Percentiles rank a stretch among this genome's conserved stretches.
Evolutionary conservation across 2,888 invertebrate genomes (phyloP).

Genomic region (Eupithecia subfuscata): DNA sequence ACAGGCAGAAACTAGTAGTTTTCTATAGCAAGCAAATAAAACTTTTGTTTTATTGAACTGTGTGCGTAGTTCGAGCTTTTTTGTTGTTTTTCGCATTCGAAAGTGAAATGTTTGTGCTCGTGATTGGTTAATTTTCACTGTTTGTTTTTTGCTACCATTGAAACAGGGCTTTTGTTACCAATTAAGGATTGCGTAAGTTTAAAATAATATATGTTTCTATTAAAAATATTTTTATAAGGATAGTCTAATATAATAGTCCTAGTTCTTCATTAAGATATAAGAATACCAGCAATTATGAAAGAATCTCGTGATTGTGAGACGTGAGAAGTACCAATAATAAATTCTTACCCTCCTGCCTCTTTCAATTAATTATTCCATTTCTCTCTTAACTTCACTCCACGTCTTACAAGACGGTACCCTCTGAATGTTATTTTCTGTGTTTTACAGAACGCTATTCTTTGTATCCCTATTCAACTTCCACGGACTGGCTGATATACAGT

Average conservation of each 20-base stretch:
- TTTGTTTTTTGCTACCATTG: neutral
- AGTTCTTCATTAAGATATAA: too few species aligned
- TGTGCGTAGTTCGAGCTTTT: neutral
- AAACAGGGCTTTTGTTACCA: neutral
- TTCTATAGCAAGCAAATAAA: neutral
- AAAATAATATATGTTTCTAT: neutral
- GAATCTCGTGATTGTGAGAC: neutral
- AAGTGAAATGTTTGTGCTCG: neutral
- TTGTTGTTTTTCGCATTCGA: neutral
- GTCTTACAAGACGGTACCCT: neutral
- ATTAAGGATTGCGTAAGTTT: neutral
- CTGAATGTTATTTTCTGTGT: neutral
- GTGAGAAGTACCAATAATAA: too few species aligned
- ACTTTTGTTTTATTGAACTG: neutral
- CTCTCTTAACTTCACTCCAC: neutral
- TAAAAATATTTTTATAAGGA: neutral
- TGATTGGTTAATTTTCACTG: neutral
- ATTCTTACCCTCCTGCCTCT: neutral
- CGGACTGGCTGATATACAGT: constrained; percentile 21
- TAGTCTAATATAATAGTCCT: too few species aligned
- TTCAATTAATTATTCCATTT: neutral
- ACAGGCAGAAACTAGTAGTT: neutral
- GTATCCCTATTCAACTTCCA: neutral
- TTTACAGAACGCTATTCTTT: neutral
- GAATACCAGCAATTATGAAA: neutral